Evolutionary conservation across 2,888 invertebrate genomes (phyloP).

Genomic region (Petrolisthes cinctipes): DNA sequence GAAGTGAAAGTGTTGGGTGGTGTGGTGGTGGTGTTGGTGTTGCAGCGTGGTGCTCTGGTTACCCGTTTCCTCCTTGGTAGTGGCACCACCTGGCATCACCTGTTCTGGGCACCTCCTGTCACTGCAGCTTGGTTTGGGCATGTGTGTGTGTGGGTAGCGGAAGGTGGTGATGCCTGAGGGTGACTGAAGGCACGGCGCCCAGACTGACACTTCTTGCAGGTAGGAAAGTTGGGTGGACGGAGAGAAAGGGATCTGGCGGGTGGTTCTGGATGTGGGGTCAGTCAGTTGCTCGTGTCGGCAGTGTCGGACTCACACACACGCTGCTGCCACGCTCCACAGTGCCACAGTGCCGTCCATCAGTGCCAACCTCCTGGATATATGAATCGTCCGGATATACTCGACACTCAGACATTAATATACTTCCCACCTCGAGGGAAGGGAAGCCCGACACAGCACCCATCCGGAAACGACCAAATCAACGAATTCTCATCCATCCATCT

Average conservation of each 20-base stretch:
- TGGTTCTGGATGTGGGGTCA: constrained; percentile 54
- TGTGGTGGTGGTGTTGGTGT: neutral
- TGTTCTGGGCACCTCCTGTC: too few species aligned
- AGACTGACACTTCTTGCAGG: constrained; percentile 48
- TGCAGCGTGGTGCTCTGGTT: neutral
- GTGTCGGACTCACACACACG: constrained; percentile 52
- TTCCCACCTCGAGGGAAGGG: neutral
- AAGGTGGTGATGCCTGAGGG: neutral
- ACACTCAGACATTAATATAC: neutral
- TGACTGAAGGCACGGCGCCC: constrained; percentile 1
- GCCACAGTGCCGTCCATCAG: constrained; percentile 27
- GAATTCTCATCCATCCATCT: too few species aligned
- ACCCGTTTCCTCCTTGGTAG: neutral
- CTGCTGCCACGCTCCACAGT: constrained; percentile 35
- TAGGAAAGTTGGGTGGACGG: constrained; percentile 50
- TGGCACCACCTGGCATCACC: too few species aligned
- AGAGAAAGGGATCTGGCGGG: constrained; percentile 54
- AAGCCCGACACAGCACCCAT: too few species aligned
- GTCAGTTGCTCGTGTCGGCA: constrained; percentile 56
- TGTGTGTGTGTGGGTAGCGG: neutral
- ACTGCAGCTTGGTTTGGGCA: too few species aligned
- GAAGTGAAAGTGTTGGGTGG: too few species aligned
- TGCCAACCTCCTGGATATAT: constrained; percentile 41
- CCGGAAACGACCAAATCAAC: too few species aligned
- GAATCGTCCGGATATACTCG: constrained; percentile 27